Percentiles rank a stretch among this genome's conserved stretches.
Evolutionary conservation across 2,797 vertebrate species (phyloP).

Genomic region (Rhyacichthys aspro): DNA sequence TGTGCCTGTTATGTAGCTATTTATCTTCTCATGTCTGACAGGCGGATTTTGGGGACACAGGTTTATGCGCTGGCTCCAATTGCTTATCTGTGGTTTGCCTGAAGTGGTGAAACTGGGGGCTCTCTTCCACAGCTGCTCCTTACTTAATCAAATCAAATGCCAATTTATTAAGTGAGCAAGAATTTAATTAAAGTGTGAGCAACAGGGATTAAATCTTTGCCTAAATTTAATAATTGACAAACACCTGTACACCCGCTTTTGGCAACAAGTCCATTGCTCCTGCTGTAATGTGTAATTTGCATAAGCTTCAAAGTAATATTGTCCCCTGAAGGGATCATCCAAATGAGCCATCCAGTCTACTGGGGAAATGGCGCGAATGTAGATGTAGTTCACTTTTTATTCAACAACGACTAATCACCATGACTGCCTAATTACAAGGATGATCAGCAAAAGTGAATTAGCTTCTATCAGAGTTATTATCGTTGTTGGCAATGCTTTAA

Average conservation of each 20-base stretch:
- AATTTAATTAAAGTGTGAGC: constrained; percentile 79
- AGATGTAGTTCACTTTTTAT: constrained; percentile 58
- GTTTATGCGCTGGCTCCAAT: constrained; percentile 31
- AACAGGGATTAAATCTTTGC: constrained; percentile 74
- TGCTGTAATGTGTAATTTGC: constrained; percentile 66
- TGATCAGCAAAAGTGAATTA: constrained; percentile 69
- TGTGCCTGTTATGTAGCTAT: constrained; percentile 55
- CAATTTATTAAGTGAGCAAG: constrained; percentile 76
- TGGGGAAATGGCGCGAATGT: constrained; percentile 38
- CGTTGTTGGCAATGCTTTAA: constrained; percentile 45
- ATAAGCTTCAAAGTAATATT: constrained; percentile 55
- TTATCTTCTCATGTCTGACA: constrained; percentile 59
- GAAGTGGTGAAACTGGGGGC: constrained; percentile 54
- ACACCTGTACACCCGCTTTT: constrained; percentile 79
- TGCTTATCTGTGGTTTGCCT: constrained; percentile 53
- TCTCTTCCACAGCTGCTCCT: constrained; percentile 69
- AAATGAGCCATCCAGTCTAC: constrained; percentile 56
- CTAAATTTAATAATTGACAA: constrained; percentile 77
- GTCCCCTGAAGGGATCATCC: constrained; percentile 57
- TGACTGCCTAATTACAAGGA: constrained; percentile 72
- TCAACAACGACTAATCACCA: constrained; percentile 60
- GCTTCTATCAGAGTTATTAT: constrained; percentile 64
- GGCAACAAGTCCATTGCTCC: constrained; percentile 57
- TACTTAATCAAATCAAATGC: constrained; percentile 76
- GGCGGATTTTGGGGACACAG: constrained; percentile 40